Evolutionary conservation across 1,140 invertebrate species (phyloP).

Genomic region (Mamestra configurata): DNA sequence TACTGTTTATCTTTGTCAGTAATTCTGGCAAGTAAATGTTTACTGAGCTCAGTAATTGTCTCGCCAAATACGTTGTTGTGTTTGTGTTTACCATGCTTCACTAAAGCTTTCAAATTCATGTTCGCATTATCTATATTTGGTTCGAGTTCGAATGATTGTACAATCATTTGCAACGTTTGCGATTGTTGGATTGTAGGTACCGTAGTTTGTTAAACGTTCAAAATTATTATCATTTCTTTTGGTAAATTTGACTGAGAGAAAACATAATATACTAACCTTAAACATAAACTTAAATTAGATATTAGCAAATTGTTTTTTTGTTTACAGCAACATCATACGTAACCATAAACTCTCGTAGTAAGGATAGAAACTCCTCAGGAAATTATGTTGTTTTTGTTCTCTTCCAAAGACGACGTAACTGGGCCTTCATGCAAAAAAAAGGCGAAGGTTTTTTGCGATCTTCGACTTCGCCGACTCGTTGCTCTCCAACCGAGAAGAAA

Average conservation of each 20-base stretch:
- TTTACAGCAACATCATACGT: not conserved
- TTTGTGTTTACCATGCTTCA: slow-evolving; percentile 25
- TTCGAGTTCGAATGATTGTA: not conserved
- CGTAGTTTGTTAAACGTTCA: too few species aligned
- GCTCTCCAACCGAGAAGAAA: slow-evolving; percentile 2
- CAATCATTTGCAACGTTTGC: not conserved
- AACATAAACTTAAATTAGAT: not conserved
- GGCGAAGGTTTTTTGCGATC: not conserved
- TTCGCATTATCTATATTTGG: slow-evolving; percentile 1
- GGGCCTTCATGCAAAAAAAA: slow-evolving; percentile 12
- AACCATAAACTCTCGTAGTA: not conserved
- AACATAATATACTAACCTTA: not conserved
- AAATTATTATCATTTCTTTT: too few species aligned
- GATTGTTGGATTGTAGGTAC: not conserved
- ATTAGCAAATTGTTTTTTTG: slow-evolving; percentile 8
- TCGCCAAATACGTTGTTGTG: slow-evolving; percentile 32
- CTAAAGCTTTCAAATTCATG: slow-evolving; percentile 25
- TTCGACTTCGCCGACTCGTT: not conserved
- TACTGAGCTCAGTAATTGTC: slow-evolving; percentile 29
- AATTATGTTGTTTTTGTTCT: slow-evolving; percentile 19
- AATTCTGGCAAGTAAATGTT: slow-evolving; percentile 52
- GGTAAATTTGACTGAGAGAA: too few species aligned
- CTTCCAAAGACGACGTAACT: not conserved
- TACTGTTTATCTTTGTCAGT: slow-evolving; percentile 45
- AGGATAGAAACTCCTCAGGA: not conserved